phyloP scores from a whole-genome alignment of 2,113 vertebrate genomes.

The Rallus limicola region DNA sequence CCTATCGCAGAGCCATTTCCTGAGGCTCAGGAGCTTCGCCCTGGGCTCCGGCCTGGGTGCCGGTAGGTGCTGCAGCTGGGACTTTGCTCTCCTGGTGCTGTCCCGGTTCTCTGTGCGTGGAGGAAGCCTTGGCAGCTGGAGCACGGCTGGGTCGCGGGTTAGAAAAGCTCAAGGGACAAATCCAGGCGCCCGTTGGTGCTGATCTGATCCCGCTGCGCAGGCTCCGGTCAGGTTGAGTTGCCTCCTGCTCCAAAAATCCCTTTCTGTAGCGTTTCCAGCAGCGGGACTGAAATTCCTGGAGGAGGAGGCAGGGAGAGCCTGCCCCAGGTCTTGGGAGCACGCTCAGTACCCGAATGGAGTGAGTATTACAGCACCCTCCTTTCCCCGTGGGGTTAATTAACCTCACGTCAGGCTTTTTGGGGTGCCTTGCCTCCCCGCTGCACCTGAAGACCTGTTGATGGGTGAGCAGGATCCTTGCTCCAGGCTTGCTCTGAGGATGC shows the following conservation, averaged over 20 bases:
- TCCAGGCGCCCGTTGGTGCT: neutral
- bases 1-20: rapidly evolving
- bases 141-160: neutral
- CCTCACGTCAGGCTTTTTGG: rapidly evolving
- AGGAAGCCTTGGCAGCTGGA: rapidly evolving
- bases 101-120: rapidly evolving
- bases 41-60: rapidly evolving
- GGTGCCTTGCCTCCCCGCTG: rapidly evolving
- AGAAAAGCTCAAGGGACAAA: too few species aligned
- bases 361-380: rapidly evolving
- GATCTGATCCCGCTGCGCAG: neutral
- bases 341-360: rapidly evolving
- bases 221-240: rapidly evolving
- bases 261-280: neutral
- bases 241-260: neutral
- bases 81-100: neutral
- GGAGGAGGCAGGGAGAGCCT: neutral
- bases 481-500: neutral
- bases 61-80: rapidly evolving
- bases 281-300: neutral
- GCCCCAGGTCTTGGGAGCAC: neutral
- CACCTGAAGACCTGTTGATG: neutral
- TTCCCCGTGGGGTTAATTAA: rapidly evolving
- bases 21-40: rapidly evolving
- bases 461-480: neutral